phyloP scores from a whole-genome alignment of 1,140 invertebrate species.

The honey bee (Apis mellifera) region Amel_HAv3.1 CM009941.2:16053501-16054000 shows the following conservation, averaged over 20 bases:
- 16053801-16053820: slow-evolving; percentile 35
- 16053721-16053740: not conserved
- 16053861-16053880: slow-evolving; percentile 51
- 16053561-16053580: slow-evolving; percentile 16
- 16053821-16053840: slow-evolving; percentile 38
- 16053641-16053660: not conserved
- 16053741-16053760: not conserved
- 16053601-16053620: no score
- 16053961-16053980: not conserved
- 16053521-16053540: slow-evolving; percentile 35
- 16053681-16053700: not conserved
- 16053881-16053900: slow-evolving; percentile 57
- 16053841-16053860: slow-evolving; percentile 20
- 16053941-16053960: not conserved
- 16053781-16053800: slow-evolving; percentile 43
- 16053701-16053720: not conserved
- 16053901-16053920: slow-evolving; percentile 27
- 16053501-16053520: slow-evolving; percentile 68
- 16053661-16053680: not conserved
- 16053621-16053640: not conserved
- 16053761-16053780: slow-evolving; percentile 15
- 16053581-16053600: not conserved
- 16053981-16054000: not conserved
- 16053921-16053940: not conserved
- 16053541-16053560: not conserved